Percentiles rank a stretch among this genome's conserved stretches.
Conservation (phyloP, 2,797 vertebrate genomes). For the Poecilia picta region DNA sequence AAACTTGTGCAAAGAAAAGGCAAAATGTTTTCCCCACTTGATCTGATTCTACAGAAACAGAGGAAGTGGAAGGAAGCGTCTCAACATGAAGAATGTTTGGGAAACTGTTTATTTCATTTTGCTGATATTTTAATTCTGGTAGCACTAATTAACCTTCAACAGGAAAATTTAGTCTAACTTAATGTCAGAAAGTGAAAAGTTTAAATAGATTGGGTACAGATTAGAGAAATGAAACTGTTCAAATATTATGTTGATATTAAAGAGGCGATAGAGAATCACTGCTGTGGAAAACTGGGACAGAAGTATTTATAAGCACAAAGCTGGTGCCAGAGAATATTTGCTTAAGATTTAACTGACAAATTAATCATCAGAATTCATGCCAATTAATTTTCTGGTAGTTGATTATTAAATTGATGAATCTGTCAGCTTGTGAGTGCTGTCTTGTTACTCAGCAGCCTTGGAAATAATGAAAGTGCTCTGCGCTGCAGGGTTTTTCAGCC, state of each 20-base stretch:
- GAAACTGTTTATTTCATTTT: neutral
- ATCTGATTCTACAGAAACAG: neutral
- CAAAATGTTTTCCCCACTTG: neutral
- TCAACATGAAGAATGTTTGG: neutral
- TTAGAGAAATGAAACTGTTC: neutral
- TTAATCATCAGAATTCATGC: neutral
- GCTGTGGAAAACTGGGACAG: neutral
- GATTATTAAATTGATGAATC: conserved; percentile 9
- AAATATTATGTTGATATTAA: neutral
- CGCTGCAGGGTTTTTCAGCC: neutral
- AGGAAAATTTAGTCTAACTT: neutral
- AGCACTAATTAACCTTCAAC: neutral
- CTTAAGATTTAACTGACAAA: conserved; percentile 1
- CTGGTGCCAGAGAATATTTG: neutral
- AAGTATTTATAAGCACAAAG: neutral
- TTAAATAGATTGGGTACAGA: neutral
- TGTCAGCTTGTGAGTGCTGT: neutral
- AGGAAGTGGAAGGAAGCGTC: neutral
- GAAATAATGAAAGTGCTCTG: neutral
- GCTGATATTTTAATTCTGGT: neutral
- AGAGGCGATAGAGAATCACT: neutral
- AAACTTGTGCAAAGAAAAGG: neutral
- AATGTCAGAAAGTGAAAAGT: neutral
- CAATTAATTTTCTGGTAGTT: conserved; percentile 6
- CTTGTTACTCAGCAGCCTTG: neutral